Base-by-base conservation (phyloP, 1,140 invertebrate species). In the Chironomus striatipennis region DNA sequence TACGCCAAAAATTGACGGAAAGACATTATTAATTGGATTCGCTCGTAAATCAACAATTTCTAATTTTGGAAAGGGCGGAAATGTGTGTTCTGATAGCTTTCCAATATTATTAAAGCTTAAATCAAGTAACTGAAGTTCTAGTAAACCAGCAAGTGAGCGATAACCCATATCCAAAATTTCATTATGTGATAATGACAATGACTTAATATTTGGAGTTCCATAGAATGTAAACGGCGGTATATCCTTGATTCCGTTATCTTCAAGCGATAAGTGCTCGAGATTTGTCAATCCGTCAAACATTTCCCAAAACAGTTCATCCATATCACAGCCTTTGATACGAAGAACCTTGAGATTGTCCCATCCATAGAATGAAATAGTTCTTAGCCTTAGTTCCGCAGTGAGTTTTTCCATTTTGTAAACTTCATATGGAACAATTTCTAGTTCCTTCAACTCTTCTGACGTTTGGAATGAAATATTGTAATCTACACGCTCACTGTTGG, bases 1-100 rank as follows among this genome's bases (percentile, higher is more conserved):
- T 1, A 90, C 87, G 82, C 89, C 88, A 78, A 91, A 91, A 10
- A 89, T 89, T 57, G 88, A 89, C n/a, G 88, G 86, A 77, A 89
- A 88, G 76, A 91, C 85, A 3, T 85, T 82, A 75, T 85, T 84
- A 21, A 91, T 84, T n/a, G 89, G 90, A 81, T 91, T 91, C 72
- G 85, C 80, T 0, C 85, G 82, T 76, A 91, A 87, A 79, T 91
- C 87, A 1, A 88, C 85, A 7, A 81, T 78, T 76, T 83, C 79
- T 12, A 91, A 78, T 75, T 87, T 85, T 4, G 89, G 89, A 78
- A 91, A 86, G 2, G 89, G 89, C 7, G 90, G 89, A 75, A 91
- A 86, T 20, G 89, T 89, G 2, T 89, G 79, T 78, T 90, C 89
- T 10, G 89, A 91, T 18, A 91, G 78, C 76, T 89, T 86, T 1